Percentiles rank a stretch among this genome's conserved stretches.
Evolutionary conservation across 2,888 invertebrate species (phyloP).

Genomic region (Crossocerus cetratus): DNA sequence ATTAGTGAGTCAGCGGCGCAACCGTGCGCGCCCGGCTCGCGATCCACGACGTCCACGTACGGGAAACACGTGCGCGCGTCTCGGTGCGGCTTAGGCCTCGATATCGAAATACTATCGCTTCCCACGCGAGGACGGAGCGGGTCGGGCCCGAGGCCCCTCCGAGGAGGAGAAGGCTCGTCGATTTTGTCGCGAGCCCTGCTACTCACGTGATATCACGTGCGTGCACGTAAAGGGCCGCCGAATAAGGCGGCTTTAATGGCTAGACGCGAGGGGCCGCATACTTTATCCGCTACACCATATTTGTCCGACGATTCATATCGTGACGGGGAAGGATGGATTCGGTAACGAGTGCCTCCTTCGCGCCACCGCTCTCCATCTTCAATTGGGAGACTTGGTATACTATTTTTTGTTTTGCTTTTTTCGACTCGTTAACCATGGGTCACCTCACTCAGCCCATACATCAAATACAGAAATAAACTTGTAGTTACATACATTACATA

Average conservation of each 20-base stretch:
- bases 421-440: too few relatives aligned
- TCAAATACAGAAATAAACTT: too few relatives aligned
- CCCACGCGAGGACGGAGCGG: constrained; percentile 42
- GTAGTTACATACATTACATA: too few relatives aligned
- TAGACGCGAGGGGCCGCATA: constrained; percentile 34
- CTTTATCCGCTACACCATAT: constrained; percentile 24
- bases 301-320: constrained; percentile 11
- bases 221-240: constrained; percentile 50
- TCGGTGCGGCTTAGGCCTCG: constrained; percentile 29
- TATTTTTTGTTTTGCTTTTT: too few relatives aligned
- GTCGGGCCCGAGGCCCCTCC: not conserved
- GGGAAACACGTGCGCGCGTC: constrained; percentile 19
- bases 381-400: too few relatives aligned
- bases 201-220: constrained; percentile 23
- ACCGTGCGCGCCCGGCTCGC: not conserved
- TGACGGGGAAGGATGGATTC: too few relatives aligned
- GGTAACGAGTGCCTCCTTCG: too few relatives aligned
- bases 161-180: constrained; percentile 28
- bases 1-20: constrained; percentile 1
- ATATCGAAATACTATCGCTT: constrained; percentile 54
- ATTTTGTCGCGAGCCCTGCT: constrained; percentile 31
- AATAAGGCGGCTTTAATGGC: constrained; percentile 49
- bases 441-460: too few relatives aligned
- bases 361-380: not conserved
- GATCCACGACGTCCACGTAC: not conserved